Base-by-base conservation (phyloP, 92 coral and sea anemone genomes). In the Montipora capitata region DNA sequence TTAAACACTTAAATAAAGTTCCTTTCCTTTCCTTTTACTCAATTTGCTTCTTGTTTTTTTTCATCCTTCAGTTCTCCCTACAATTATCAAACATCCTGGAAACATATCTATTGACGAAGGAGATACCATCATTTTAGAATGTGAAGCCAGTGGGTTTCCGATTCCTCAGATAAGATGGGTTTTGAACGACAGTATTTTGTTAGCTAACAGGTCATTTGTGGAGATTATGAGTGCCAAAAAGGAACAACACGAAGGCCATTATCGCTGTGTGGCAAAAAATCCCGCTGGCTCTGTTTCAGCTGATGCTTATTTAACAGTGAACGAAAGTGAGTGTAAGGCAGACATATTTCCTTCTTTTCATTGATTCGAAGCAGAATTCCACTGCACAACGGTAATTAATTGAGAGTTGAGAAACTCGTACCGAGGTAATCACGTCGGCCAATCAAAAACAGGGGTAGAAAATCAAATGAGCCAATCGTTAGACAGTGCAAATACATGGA, bases 71-170 rank as follows among this genome's bases (percentile, higher is more conserved):
- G 98, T 84, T 56, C 85, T 92, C 39, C 98, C 98, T 11, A 78
- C 77, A 68, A 79, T 95, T 35, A 65, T 86, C 72, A 70, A 81
- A 65, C 77, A 77, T 69, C 98, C 98, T 5, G 68, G 78, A 44
- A 87, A 94, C 89, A 74, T 81, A 10, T 54, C 94, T 39, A 77
- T 95, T 12, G 81, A 79, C 27, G 92, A 94, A 59, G 98, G 98
- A 4, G 89, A 95, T 42, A 91, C 94, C 2, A 64, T 95, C 57
- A 88, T 85, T 15, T 88, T 95, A 9, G 88, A 87, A 62, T 95
- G 98, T 74, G 91, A 86, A 18, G 79, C 95, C 40, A 57, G 76
- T 27, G 96, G 98, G 49, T 91, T 94, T 9, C 98, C 98, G 61
- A 83, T 85, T 39, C 98, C 98, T 11, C 42, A 86, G 42, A 74